phyloP scores from a whole-genome alignment of 2,888 invertebrate species.

The Himalopsyche tibetana region DNA sequence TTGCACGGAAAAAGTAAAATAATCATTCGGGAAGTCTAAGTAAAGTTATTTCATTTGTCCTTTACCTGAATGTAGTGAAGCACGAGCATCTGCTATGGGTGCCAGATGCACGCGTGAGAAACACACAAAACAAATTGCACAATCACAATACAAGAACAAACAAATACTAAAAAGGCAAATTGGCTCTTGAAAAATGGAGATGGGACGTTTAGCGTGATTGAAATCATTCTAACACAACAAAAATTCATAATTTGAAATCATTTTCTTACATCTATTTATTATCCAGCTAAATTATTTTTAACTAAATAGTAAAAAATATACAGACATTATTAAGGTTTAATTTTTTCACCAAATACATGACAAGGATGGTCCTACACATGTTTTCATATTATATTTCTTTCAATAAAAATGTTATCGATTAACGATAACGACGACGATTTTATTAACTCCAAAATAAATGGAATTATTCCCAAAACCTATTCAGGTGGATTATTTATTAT shows the following conservation, averaged over 20 bases:
- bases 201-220: conserved; percentile 28
- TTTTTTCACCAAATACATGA: no score
- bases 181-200: conserved; percentile 38
- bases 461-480: no score
- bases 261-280: no score
- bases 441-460: no score
- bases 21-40: conserved; percentile 39
- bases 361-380: no score
- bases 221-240: conserved; percentile 11
- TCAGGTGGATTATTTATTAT: no score
- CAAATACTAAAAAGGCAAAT: conserved; percentile 45
- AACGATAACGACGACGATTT: no score
- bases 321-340: no score
- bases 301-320: no score
- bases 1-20: conserved; percentile 27
- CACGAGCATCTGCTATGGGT: conserved; percentile 69
- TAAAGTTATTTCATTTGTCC: conserved; percentile 50
- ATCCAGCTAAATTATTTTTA: no score
- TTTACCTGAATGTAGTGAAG: conserved; percentile 72
- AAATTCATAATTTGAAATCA: not conserved
- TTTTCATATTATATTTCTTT: no score
- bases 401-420: no score
- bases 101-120: conserved; percentile 61
- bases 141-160: conserved; percentile 64
- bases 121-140: conserved; percentile 65